A percentile compares a stretch with the other conserved stretches of the same genome.
Evolutionary conservation across 1,140 invertebrate genomes (phyloP).

Genomic region (Drosophila arawakana): DNA sequence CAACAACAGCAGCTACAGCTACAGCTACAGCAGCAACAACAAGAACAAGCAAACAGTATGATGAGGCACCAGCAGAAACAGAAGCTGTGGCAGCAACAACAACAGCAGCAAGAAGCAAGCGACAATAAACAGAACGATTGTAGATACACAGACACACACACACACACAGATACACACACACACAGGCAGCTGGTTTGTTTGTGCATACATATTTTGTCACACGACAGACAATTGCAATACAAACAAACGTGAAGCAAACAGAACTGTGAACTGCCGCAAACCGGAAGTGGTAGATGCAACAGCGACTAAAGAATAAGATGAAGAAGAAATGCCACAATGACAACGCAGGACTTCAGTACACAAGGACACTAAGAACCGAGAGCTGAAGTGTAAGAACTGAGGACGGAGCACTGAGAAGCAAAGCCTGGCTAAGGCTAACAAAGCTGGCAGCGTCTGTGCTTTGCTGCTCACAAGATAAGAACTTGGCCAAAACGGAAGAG

Average conservation of each 20-base stretch:
- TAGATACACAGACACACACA: slow-evolving; percentile 27
- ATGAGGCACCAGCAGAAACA: slow-evolving; percentile 36
- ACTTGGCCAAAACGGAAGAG: slow-evolving; percentile 58
- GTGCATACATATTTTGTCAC: slow-evolving; percentile 60
- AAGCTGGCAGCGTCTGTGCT: slow-evolving; percentile 22
- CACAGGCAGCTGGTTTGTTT: slow-evolving; percentile 38
- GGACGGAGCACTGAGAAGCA: neutral
- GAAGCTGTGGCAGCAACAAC: slow-evolving; percentile 36
- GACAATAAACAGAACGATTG: slow-evolving; percentile 44
- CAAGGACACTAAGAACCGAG: slow-evolving; percentile 10
- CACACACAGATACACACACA: slow-evolving; percentile 25
- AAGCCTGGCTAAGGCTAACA: slow-evolving; percentile 18
- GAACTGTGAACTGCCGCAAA: slow-evolving; percentile 55
- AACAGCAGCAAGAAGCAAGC: slow-evolving; percentile 29
- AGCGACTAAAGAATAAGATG: slow-evolving; percentile 47
- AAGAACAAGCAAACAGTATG: slow-evolving; percentile 22
- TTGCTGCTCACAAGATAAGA: slow-evolving; percentile 64
- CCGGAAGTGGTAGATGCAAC: slow-evolving; percentile 56
- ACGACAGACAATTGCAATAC: slow-evolving; percentile 74
- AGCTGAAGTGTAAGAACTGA: neutral
- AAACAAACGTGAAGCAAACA: slow-evolving; percentile 76
- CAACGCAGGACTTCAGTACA: slow-evolving; percentile 6
- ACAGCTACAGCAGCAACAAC: neutral
- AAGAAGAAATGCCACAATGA: slow-evolving; percentile 36
- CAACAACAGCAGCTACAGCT: slow-evolving; percentile 1